phyloP scores from a whole-genome alignment of 2,888 invertebrate genomes.

The Nephrotoma appendiculata region DNA sequence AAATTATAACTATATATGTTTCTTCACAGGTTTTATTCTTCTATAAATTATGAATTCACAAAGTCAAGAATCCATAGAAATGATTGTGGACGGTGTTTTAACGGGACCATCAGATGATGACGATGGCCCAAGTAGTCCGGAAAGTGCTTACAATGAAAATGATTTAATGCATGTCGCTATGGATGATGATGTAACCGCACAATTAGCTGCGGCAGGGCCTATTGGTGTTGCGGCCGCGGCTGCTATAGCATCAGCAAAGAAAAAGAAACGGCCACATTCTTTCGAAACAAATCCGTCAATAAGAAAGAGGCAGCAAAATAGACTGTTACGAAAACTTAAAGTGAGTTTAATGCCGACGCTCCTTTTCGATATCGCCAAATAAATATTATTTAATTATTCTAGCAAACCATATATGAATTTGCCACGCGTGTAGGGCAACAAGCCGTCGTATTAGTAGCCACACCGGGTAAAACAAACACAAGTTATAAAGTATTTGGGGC shows the following conservation, averaged over 20 bases:
- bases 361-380: constrained; percentile 1
- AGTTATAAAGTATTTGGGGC: constrained; percentile 95
- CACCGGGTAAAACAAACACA: constrained; percentile 90
- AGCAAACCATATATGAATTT: constrained; percentile 94
- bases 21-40: not conserved
- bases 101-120: constrained; percentile 60
- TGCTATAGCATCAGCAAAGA: constrained; percentile 90
- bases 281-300: constrained; percentile 97
- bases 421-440: constrained; percentile 95
- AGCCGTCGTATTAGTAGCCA: constrained; percentile 89
- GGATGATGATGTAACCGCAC: constrained; percentile 91
- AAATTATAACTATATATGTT: too few relatives aligned
- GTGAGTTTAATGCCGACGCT: constrained; percentile 30
- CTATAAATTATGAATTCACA: constrained; percentile 16
- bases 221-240: constrained; percentile 95
- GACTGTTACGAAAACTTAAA: constrained; percentile 72
- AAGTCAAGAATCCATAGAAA: constrained; percentile 51
- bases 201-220: constrained; percentile 92
- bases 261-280: constrained; percentile 85
- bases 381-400: constrained; percentile 11
- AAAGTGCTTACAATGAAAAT: constrained; percentile 60
- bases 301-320: constrained; percentile 87
- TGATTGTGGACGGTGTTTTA: constrained; percentile 46
- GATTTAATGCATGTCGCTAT: constrained; percentile 75
- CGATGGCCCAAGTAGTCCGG: constrained; percentile 68